Conservation (phyloP, 2,888 invertebrate genomes). For the Branchipolynoe longqiensis region DNA sequence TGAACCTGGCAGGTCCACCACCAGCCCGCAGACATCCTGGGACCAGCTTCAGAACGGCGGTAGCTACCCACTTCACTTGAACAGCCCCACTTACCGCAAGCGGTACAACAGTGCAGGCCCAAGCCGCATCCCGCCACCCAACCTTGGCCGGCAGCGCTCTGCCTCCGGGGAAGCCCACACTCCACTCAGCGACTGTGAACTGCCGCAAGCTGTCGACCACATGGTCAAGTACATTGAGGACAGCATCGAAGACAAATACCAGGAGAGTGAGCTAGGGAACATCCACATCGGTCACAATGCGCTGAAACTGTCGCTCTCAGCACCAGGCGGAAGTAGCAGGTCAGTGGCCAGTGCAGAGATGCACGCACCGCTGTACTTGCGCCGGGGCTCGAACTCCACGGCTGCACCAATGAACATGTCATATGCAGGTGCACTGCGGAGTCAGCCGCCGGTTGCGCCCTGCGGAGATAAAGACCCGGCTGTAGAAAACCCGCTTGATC, state of each 20-base stretch:
- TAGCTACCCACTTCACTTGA: background rate
- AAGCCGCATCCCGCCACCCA: background rate
- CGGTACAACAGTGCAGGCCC: background rate
- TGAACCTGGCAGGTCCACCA: background rate
- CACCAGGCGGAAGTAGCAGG: background rate
- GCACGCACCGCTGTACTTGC: conserved; percentile 61
- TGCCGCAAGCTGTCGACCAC: conserved; percentile 59
- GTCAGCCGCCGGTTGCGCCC: conserved; percentile 63
- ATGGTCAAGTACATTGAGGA: conserved; percentile 61
- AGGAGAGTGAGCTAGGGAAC: conserved; percentile 58
- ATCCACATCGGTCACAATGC: conserved; percentile 54
- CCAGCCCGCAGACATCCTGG: background rate
- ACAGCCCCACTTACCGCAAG: background rate
- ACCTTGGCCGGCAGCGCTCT: background rate
- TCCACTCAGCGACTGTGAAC: conserved; percentile 44
- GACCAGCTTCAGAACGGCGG: conserved; percentile 6
- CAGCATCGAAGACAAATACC: conserved; percentile 55
- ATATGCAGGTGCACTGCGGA: conserved; percentile 62
- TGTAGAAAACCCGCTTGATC: conserved; percentile 74
- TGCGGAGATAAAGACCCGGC: background rate
- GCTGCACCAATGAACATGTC: conserved; percentile 6
- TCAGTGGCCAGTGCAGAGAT: background rate
- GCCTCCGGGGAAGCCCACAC: background rate
- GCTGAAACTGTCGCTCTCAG: conserved; percentile 6
- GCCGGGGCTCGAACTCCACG: conserved; percentile 28